Evolutionary conservation across 2,797 vertebrate species (phyloP), one percentile per base, ranked within the genome.

Genomic region (Schizopygopsis pylzovi): DNA sequence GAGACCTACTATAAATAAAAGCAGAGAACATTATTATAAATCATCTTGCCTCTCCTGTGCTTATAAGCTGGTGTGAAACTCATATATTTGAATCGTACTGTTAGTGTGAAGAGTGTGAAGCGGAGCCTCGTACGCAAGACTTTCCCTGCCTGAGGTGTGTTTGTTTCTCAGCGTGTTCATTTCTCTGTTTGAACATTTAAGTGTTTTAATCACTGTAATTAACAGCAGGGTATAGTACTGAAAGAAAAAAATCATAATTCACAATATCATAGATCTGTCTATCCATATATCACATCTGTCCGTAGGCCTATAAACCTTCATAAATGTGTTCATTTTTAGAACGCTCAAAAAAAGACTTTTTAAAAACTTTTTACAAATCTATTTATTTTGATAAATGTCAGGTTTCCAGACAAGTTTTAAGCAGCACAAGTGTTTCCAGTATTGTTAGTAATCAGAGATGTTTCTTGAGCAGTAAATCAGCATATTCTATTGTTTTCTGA

Each of bases 101-200:
- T 81, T 56, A 9, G 25, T 39, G 75, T n/a, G 20, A 78, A 67
- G 43, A 33, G 39, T 45, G 54, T 18, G 59, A 63, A 18, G 47
- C 7, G 0, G 37, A 56, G 47, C 6, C n/a, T 71, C 3, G 1
- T 70, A 16, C 5, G 15, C 8, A 71, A 59, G 37, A 41, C 39
- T 33, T 47, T 47, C 56, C 41, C 16, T 47, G 39, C 70, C 54
- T 1, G 25, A 43, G 39, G 70, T 47, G 11, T 33, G 11, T 75
- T 47, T 47, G 15, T 83, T 63, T 82, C 33, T 70, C 65, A 39
- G 4, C n/a, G 45, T 54, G 63, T 39, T 73, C n/a, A 28, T 61
- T 83, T 73, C 67, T 49, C 18, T 37, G 54, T 83, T 75, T 75
- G 25, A 75, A 75, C 20, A 63, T 63, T 47, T 75, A 63, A 83